Percentiles rank a stretch among this genome's conserved stretches.
These are phyloP conservation scores for Drosophila lowei DNA, from an alignment of 1,140 invertebrate species.

Conservation along the genomic window DNA sequence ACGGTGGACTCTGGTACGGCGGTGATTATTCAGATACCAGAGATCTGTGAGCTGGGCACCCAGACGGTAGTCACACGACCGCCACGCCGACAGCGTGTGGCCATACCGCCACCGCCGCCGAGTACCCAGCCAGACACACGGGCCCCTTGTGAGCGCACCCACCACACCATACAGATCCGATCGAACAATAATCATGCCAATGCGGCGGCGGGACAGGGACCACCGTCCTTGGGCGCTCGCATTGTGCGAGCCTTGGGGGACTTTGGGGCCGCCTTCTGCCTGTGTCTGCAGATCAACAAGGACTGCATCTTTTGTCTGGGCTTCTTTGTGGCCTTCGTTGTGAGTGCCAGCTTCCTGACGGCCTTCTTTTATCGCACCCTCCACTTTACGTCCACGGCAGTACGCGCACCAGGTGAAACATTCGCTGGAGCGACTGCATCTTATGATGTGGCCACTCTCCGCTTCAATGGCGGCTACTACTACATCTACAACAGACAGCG, in stretches of 20 bases:
- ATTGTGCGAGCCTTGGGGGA: conserved; percentile 46
- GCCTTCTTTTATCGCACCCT: conserved; percentile 79
- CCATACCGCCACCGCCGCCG: background rate
- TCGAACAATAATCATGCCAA: conserved; percentile 32
- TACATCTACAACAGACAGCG: conserved; percentile 54
- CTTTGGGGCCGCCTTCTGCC: conserved; percentile 62
- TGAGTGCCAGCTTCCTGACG: conserved; percentile 76
- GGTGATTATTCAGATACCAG: conserved; percentile 11
- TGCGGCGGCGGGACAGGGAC: conserved; percentile 2
- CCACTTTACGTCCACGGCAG: conserved; percentile 31
- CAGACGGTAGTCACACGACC: conserved; percentile 36
- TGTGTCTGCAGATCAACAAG: conserved; percentile 77
- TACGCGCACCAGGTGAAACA: conserved; percentile 5
- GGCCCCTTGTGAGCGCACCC: conserved; percentile 54
- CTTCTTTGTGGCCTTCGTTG: conserved; percentile 76
- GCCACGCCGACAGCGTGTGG: conserved; percentile 15
- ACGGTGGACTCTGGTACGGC: background rate
- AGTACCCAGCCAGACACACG: conserved; percentile 7
- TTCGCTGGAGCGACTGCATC: background rate
- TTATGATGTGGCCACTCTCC: conserved; percentile 35
- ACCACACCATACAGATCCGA: conserved; percentile 67
- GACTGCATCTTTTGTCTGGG: conserved; percentile 79
- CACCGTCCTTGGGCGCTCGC: conserved; percentile 11
- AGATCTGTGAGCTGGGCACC: conserved; percentile 42
- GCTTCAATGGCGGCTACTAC: conserved; percentile 57